phyloP scores from a whole-genome alignment of 2,113 vertebrate species.

The Ophiodon elongatus region DNA sequence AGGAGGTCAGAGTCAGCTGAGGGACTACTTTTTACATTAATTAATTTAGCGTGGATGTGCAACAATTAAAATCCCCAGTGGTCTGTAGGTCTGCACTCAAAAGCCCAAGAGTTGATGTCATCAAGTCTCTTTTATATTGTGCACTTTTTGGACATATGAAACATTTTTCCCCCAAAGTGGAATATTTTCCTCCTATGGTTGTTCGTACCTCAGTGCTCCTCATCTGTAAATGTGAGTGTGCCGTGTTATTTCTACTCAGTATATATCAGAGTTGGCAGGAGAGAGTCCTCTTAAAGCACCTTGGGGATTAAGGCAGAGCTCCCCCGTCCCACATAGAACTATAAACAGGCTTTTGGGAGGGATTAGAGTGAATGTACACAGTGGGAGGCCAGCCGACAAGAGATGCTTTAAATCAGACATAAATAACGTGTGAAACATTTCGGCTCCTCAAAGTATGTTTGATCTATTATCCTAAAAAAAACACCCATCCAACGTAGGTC shows the following conservation, averaged over 20 bases:
- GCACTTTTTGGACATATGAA: slow-evolving; percentile 10
- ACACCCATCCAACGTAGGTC: slow-evolving; percentile 7
- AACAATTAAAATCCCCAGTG: not conserved
- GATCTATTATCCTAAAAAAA: slow-evolving; percentile 37
- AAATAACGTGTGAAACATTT: slow-evolving; percentile 62
- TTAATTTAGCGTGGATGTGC: not conserved
- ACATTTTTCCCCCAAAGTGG: slow-evolving; percentile 1
- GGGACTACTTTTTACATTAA: not conserved
- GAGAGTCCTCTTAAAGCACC: slow-evolving; percentile 68
- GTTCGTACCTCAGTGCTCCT: not conserved
- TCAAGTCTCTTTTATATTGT: slow-evolving; percentile 1
- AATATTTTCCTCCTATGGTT: slow-evolving; percentile 37
- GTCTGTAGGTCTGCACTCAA: not conserved
- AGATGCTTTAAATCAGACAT: slow-evolving; percentile 68
- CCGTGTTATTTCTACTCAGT: slow-evolving; percentile 48
- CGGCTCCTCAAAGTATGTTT: slow-evolving; percentile 24
- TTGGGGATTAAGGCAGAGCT: slow-evolving; percentile 70
- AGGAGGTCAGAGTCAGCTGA: not conserved
- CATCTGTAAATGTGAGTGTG: slow-evolving; percentile 29
- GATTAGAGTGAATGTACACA: slow-evolving; percentile 69
- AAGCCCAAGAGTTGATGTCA: not conserved
- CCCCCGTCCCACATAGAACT: slow-evolving; percentile 65
- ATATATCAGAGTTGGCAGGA: slow-evolving; percentile 61
- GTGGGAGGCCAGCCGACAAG: slow-evolving; percentile 59
- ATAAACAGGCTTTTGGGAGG: slow-evolving; percentile 71